Evolutionary conservation across 1,140 invertebrate genomes (phyloP).

Genomic region (Procambarus clarkii): DNA sequence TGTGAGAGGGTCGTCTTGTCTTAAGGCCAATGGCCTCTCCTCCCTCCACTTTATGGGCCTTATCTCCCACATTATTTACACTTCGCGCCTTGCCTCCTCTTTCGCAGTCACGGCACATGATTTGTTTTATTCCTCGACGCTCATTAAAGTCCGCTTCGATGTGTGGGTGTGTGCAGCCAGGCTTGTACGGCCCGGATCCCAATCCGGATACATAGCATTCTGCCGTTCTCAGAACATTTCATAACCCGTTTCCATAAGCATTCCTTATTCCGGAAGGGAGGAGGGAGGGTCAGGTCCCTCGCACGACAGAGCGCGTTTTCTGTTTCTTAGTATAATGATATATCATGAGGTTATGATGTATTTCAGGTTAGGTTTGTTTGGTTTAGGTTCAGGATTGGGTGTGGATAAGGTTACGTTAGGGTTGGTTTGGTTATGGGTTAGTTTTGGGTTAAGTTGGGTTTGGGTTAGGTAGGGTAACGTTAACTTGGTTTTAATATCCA

Average conservation of each 20-base stretch:
- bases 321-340: no score
- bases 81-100: background rate
- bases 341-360: no score
- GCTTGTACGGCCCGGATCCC: background rate
- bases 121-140: background rate
- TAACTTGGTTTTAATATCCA: no score
- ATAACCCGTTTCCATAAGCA: background rate
- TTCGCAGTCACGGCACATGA: background rate
- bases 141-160: background rate
- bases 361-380: no score
- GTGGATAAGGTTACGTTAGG: no score
- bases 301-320: no score
- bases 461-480: no score
- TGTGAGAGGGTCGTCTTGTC: background rate
- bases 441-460: no score
- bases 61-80: slow-evolving; percentile 1
- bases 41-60: slow-evolving; percentile 4
- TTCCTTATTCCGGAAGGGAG: no score
- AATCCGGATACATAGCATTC: background rate
- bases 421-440: no score
- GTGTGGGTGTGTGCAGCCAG: background rate
- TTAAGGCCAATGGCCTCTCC: background rate
- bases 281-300: no score
- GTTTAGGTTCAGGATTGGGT: no score
- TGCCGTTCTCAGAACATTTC: background rate